Conservation (phyloP, 23 tunicate species). For the Phallusia fumigata region DNA sequence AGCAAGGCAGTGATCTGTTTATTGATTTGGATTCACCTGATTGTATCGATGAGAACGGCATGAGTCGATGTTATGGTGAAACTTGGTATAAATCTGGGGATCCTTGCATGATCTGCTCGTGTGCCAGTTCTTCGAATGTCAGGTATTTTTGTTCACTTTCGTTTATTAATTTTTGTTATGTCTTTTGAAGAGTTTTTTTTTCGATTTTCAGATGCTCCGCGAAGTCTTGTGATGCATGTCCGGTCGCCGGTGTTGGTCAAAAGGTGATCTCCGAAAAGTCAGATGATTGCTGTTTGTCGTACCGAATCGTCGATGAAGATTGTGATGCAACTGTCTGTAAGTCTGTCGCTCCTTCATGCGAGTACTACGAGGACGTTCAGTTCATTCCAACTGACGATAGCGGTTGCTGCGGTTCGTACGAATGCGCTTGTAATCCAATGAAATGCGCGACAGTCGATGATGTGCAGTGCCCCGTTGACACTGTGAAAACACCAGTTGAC, state of each 20-base stretch:
- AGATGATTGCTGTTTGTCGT: constrained; percentile 82
- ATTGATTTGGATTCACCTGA: constrained; percentile 33
- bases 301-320: constrained; percentile 50
- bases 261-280: constrained; percentile 71
- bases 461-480: constrained; percentile 48
- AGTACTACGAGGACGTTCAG: constrained; percentile 78
- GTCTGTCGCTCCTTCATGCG: constrained; percentile 56
- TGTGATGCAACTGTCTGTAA: constrained; percentile 56
- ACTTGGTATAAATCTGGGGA: constrained; percentile 81
- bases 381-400: constrained; percentile 37
- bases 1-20: not conserved
- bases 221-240: constrained; percentile 59
- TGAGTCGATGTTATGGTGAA: constrained; percentile 68
- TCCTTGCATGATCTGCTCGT: constrained; percentile 65
- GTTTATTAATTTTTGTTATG: too few relatives aligned
- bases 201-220: constrained; percentile 30
- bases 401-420: constrained; percentile 77
- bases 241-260: constrained; percentile 47
- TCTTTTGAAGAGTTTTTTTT: not conserved
- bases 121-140: constrained; percentile 3
- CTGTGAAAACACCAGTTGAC: constrained; percentile 22
- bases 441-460: constrained; percentile 52
- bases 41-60: constrained; percentile 87
- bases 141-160: not conserved
- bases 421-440: constrained; percentile 85